A percentile compares a stretch with the other conserved stretches of the same genome.
Conservation (phyloP, 2,797 vertebrate species). For the Halcyon badia region DNA sequence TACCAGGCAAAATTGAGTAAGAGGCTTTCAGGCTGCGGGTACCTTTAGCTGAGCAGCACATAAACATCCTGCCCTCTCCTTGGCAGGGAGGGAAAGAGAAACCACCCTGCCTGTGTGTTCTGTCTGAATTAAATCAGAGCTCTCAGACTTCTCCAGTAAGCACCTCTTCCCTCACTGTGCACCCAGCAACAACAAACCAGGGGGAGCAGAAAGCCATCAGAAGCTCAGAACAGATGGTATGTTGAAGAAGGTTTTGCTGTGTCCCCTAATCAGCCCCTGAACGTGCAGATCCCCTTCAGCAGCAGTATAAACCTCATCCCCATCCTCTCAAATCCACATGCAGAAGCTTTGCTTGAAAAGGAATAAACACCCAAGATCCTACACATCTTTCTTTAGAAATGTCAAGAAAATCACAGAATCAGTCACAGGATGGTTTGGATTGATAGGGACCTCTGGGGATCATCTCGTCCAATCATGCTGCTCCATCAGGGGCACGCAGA, state of each 20-base stretch:
- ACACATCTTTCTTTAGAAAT: neutral
- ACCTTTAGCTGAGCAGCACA: neutral
- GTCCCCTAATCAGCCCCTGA: neutral
- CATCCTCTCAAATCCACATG: neutral
- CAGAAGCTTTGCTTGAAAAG: neutral
- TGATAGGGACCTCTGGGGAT: neutral
- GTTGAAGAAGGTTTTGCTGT: neutral
- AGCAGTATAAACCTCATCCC: neutral
- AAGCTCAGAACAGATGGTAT: neutral
- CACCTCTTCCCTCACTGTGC: neutral
- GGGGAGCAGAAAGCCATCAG: neutral
- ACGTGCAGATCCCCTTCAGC: neutral
- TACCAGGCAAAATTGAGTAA: neutral
- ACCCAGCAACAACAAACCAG: neutral
- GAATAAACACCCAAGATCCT: neutral
- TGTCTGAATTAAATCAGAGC: neutral
- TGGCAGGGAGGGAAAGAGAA: neutral
- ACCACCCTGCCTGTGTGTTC: neutral
- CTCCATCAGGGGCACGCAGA: neutral
- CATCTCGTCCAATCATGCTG: neutral
- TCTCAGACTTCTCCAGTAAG: neutral
- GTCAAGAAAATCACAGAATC: neutral
- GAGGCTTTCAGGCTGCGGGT: neutral
- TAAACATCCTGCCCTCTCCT: constrained; percentile 16
- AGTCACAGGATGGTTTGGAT: neutral